Evolutionary conservation across 1,140 invertebrate genomes (phyloP).

Genomic region (Charaxes varanes): DNA sequence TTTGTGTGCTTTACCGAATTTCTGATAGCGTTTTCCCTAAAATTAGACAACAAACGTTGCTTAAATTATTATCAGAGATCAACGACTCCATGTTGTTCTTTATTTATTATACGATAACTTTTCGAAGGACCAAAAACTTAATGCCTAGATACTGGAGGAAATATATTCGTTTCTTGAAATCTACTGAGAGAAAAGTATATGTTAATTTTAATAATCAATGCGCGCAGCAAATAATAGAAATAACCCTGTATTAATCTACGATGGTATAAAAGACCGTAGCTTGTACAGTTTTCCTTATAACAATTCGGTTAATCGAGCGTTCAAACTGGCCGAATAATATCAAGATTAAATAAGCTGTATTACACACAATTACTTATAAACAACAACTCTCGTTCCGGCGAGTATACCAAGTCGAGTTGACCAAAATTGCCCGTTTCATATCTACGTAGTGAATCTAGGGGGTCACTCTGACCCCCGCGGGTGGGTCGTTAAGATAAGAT

Average conservation of each 20-base stretch:
- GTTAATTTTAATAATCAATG: constrained; percentile 2
- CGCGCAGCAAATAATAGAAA: not conserved
- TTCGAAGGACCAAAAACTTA: too few relatives aligned
- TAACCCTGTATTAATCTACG: not conserved
- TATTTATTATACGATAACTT: too few relatives aligned
- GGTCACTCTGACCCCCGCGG: constrained; percentile 22
- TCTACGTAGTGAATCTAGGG: constrained; percentile 20
- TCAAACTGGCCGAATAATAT: constrained; percentile 16
- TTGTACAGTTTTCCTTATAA: constrained; percentile 14
- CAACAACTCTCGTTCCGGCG: constrained; percentile 23
- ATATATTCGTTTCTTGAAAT: too few relatives aligned
- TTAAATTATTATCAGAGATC: too few relatives aligned
- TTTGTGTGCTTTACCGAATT: not conserved
- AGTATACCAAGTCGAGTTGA: constrained; percentile 21
- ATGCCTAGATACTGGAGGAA: too few relatives aligned
- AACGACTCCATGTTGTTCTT: too few relatives aligned
- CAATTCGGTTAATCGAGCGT: constrained; percentile 15
- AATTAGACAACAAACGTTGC: too few relatives aligned
- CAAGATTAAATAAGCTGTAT: constrained; percentile 27
- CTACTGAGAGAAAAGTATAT: too few relatives aligned
- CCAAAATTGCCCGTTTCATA: constrained; percentile 28
- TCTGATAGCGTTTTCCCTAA: too few relatives aligned
- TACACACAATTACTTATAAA: constrained; percentile 26
- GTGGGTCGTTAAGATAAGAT: constrained; percentile 32
- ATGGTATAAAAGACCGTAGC: constrained; percentile 1